Conservation (phyloP, 2,888 invertebrate species). For the Cordilura impudica region DNA sequence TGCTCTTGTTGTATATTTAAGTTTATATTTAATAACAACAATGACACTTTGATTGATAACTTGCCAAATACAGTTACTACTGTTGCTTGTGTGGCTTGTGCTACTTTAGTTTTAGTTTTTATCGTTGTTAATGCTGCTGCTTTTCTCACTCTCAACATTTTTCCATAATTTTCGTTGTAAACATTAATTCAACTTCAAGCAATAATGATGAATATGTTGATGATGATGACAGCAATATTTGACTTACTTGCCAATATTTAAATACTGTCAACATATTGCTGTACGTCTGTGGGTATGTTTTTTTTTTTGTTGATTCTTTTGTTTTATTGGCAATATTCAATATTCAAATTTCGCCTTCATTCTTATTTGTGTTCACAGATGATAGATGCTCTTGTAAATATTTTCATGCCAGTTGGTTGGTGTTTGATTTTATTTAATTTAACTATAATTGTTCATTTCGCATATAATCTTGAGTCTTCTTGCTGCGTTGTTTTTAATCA, state of each 20-base stretch:
- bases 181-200: neutral
- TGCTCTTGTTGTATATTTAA: neutral
- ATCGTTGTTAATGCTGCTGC: constrained; percentile 24
- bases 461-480: constrained; percentile 1
- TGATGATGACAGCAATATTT: constrained; percentile 45
- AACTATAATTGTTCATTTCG: neutral
- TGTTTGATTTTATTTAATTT: constrained; percentile 4
- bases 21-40: neutral
- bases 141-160: constrained; percentile 52
- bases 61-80: neutral
- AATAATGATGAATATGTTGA: neutral
- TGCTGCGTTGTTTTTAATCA: constrained; percentile 1
- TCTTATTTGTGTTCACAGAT: neutral
- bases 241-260: constrained; percentile 17
- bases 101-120: neutral
- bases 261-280: constrained; percentile 34
- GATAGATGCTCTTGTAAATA: constrained; percentile 25
- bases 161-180: constrained; percentile 20
- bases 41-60: constrained; percentile 29
- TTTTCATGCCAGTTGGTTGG: constrained; percentile 19
- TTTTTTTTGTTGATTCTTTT: neutral
- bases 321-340: neutral
- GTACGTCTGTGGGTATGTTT: neutral
- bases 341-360: neutral
- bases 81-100: constrained; percentile 9